phyloP scores from a whole-genome alignment of 2,797 vertebrate species.

The Myoxocephalus aenaeus region DNA sequence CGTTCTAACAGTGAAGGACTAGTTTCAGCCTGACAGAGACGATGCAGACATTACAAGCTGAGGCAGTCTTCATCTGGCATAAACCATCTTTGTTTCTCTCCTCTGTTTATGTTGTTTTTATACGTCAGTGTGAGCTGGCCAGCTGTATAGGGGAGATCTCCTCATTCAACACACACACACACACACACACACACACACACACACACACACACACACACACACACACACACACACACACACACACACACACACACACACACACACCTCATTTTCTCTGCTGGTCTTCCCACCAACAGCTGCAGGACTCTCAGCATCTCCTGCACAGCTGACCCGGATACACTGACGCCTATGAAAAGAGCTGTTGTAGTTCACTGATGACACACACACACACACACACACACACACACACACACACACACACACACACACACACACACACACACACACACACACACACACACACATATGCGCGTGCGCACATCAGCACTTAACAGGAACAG shows the following conservation, averaged over 20 bases:
- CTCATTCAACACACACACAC: constrained; percentile 45
- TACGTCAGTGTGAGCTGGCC: constrained; percentile 34
- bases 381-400: background rate
- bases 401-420: constrained; percentile 1
- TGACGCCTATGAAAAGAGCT: constrained; percentile 69
- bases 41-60: constrained; percentile 27
- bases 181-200: constrained; percentile 6
- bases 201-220: constrained; percentile 22
- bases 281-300: constrained; percentile 66
- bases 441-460: constrained; percentile 20
- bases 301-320: constrained; percentile 64
- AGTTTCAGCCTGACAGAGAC: background rate
- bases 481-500: constrained; percentile 15
- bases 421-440: constrained; percentile 21
- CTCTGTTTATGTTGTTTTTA: constrained; percentile 27
- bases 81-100: constrained; percentile 55
- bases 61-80: constrained; percentile 11
- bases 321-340: constrained; percentile 73
- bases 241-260: constrained; percentile 17
- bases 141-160: constrained; percentile 63
- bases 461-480: no score
- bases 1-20: background rate
- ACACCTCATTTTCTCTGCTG: constrained; percentile 37
- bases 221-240: constrained; percentile 13
- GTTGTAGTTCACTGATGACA: constrained; percentile 57